phyloP scores from a whole-genome alignment of 2,113 vertebrate genomes.

The Catharus fuscescens region DNA sequence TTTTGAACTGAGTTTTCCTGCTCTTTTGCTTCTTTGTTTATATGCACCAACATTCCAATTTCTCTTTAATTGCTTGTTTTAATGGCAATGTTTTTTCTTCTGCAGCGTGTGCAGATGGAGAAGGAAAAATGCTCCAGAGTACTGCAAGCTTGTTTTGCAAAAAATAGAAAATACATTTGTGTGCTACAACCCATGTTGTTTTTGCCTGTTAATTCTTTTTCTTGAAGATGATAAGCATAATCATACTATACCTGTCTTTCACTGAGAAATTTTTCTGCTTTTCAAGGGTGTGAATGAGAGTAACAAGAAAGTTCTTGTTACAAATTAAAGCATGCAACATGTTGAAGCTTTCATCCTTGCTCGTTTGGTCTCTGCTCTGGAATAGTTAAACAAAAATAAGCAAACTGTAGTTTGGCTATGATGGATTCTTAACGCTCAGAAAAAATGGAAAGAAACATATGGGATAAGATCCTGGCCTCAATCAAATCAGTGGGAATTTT shows the following conservation, averaged over 20 bases:
- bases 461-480: background rate
- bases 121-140: background rate
- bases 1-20: constrained; percentile 16
- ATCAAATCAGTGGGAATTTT: background rate
- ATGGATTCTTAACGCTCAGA: constrained; percentile 46
- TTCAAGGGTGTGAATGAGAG: constrained; percentile 83
- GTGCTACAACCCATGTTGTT: background rate
- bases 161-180: background rate
- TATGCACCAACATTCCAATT: background rate
- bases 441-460: constrained; percentile 14
- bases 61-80: constrained; percentile 24
- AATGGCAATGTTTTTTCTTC: constrained; percentile 6
- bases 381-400: constrained; percentile 63
- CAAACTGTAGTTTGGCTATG: constrained; percentile 30
- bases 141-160: background rate
- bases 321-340: constrained; percentile 79
- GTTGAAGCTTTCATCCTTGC: constrained; percentile 77
- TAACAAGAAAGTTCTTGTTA: constrained; percentile 82
- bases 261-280: constrained; percentile 84
- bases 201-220: constrained; percentile 22
- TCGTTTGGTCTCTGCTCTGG: constrained; percentile 73
- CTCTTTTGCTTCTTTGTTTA: constrained; percentile 12
- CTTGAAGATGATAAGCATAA: constrained; percentile 49
- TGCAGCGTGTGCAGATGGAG: background rate
- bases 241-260: constrained; percentile 79